Evolutionary conservation across 2,797 vertebrate genomes (phyloP), one percentile per base, ranked within the genome.

Genomic region (Aulostomus chinensis): DNA sequence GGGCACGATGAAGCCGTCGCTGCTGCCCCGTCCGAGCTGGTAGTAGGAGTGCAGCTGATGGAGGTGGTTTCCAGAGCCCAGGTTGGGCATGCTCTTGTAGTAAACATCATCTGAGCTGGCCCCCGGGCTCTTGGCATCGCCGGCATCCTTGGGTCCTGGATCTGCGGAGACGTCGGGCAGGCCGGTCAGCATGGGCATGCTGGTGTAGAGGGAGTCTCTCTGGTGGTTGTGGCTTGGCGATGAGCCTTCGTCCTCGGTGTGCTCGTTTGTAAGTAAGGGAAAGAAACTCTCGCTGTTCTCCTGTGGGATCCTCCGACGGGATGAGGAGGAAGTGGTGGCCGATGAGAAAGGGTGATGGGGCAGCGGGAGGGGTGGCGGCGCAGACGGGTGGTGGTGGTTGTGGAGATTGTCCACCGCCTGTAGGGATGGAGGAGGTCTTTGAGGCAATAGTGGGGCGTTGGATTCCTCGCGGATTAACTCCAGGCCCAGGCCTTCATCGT

Each of bases 41-140:
- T 98, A 98, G 88, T 98, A 98, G 62, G 94, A 93, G 78, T 97
- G 94, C 85, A 98, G 94, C 89, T 96, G 95, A 69, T 96, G 95
- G 45, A 95, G 85, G 70, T 97, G 95, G 86, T 95, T 95, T 22
- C 93, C 91, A 18, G 95, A 95, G 86, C 96, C 96, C 38, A 98
- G 78, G 89, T 98, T 98, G 76, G 97, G 97, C 97, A 99, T 98
- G 89, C 96, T 99, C 87, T 99, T 99, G 92, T 98, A 99, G 92
- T 96, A 98, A 75, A 97, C 93, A 21, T 98, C 97, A 0, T 98
- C 96, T 1, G 84, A 84, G 24, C 94, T 93, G 15, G 86, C 70
- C 47, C 88, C 84, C 0, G 80, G 84, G 46, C 89, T 91, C 88
- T 93, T 94, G 74, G 92, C 68, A 67, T 94, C 81, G 1, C 74